phyloP scores from a whole-genome alignment of 37 sponge, comb jelly and placozoan genomes.

The Spongilla lacustris region DNA sequence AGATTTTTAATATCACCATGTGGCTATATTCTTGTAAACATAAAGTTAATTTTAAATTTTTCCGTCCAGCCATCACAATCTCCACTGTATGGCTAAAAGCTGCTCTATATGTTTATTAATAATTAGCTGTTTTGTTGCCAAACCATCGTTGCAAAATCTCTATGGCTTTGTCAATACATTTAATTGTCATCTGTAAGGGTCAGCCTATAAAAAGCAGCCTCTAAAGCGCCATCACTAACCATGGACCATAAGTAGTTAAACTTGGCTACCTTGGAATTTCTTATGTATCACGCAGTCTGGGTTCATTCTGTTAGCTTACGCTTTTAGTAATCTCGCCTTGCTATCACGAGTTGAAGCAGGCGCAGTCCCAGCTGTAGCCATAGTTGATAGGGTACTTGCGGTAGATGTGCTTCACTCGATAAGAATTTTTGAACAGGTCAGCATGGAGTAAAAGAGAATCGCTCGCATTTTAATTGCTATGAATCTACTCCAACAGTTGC shows the following conservation, averaged over 20 bases:
- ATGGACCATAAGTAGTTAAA: conserved; percentile 8
- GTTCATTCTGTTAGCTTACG: conserved; percentile 20
- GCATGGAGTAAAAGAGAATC: too few species aligned
- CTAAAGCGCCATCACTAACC: neutral
- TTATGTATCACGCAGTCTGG: conserved; percentile 10
- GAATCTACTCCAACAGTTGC: too few species aligned
- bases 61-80: too few species aligned
- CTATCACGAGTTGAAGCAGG: neutral
- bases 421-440: neutral
- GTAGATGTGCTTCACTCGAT: neutral
- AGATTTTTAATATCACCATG: too few species aligned
- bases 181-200: conserved; percentile 14
- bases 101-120: conserved; percentile 17
- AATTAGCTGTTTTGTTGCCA: conserved; percentile 20
- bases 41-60: too few species aligned
- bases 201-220: too few species aligned
- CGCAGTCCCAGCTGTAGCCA: neutral
- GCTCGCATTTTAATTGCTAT: too few species aligned
- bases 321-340: conserved; percentile 2
- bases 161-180: conserved; percentile 4
- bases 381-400: neutral
- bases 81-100: neutral
- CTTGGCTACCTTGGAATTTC: conserved; percentile 5
- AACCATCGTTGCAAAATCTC: conserved; percentile 8
- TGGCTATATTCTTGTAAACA: too few species aligned